A percentile compares a stretch with the other conserved stretches of the same genome.
phyloP scores from a whole-genome alignment of 1,140 invertebrate species.

The Cephus cinctus region DNA sequence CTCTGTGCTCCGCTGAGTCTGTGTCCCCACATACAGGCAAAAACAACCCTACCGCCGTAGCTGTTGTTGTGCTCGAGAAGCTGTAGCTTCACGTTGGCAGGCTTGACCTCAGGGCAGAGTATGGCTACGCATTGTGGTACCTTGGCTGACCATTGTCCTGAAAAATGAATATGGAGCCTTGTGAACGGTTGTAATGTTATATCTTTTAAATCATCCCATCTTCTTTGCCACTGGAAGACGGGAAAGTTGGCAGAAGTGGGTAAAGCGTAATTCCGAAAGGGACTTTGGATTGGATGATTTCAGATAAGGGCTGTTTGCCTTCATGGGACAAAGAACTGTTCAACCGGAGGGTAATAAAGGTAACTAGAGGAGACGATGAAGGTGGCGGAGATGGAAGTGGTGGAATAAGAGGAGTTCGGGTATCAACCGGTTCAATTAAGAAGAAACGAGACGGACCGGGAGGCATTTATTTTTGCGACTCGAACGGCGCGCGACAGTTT shows the following conservation, averaged over 20 bases:
- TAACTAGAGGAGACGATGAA: constrained; percentile 19
- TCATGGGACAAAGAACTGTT: constrained; percentile 28
- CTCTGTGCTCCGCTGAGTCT: constrained; percentile 69
- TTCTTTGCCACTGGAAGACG: constrained; percentile 26
- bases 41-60: constrained; percentile 69
- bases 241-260: no score
- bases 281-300: constrained; percentile 36
- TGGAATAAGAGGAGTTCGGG: neutral
- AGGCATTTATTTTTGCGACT: constrained; percentile 18
- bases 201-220: constrained; percentile 2
- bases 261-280: no score
- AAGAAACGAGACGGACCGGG: neutral
- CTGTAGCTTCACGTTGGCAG: constrained; percentile 57
- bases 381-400: neutral
- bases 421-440: no score
- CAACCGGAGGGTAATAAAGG: constrained; percentile 26
- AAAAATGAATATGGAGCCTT: constrained; percentile 23
- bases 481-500: constrained; percentile 24
- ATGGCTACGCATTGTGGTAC: constrained; percentile 73
- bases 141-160: constrained; percentile 74
- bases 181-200: neutral
- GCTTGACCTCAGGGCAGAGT: constrained; percentile 66
- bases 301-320: constrained; percentile 37
- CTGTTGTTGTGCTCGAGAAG: constrained; percentile 65
- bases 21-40: constrained; percentile 82